Conservation (phyloP, 2,113 vertebrate genomes). For the Passer domesticus region DNA sequence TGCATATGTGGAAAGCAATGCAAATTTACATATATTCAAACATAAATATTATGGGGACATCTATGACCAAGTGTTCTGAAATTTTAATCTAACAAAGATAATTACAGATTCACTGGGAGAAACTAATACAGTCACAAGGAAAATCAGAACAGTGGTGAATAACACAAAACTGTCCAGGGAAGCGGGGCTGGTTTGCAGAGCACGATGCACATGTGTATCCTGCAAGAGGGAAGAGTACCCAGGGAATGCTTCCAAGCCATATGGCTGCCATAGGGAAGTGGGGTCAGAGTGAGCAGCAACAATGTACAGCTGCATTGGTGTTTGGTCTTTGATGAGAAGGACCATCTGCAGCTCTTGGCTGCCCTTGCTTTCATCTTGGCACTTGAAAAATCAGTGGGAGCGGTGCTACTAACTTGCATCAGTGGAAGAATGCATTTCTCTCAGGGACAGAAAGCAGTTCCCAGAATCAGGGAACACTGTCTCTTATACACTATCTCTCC, state of each 20-base stretch:
- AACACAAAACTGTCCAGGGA: rapidly evolving
- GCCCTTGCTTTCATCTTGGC: background rate
- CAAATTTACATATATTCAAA: background rate
- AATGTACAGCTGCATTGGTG: rapidly evolving
- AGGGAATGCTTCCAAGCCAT: background rate
- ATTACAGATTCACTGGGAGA: background rate
- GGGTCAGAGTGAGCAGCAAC: background rate
- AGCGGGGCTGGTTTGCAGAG: background rate
- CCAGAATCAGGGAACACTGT: background rate
- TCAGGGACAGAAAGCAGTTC: background rate
- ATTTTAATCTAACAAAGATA: background rate
- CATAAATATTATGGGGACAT: background rate
- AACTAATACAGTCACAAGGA: rapidly evolving
- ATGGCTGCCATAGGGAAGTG: background rate
- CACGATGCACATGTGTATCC: rapidly evolving
- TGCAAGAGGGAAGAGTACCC: background rate
- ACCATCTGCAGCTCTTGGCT: background rate
- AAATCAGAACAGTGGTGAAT: background rate
- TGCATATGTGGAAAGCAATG: background rate
- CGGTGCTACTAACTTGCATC: background rate
- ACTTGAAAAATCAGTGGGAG: background rate
- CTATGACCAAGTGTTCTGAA: background rate
- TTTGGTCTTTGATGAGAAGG: background rate
- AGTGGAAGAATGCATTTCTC: background rate
- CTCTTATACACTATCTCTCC: background rate